Evolutionary conservation across 2,113 vertebrate genomes (phyloP).

Genomic region (Boulengeromyrus knoepffleri): DNA sequence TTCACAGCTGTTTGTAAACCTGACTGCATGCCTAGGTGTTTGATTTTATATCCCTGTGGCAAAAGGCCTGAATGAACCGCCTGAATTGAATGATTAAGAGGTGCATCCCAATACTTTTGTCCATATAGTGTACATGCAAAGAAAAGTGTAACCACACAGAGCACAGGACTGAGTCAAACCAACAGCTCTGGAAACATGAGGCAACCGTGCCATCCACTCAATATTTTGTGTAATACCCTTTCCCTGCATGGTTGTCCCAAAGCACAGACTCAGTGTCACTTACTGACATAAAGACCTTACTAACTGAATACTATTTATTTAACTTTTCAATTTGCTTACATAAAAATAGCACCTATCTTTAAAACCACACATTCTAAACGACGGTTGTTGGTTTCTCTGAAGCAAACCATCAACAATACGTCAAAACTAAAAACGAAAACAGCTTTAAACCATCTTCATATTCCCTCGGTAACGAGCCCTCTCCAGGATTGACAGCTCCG

Average conservation of each 20-base stretch:
- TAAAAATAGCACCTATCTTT: neutral
- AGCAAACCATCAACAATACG: neutral
- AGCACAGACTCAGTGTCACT: neutral
- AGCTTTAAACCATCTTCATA: neutral
- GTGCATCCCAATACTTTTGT: neutral
- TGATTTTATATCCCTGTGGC: neutral
- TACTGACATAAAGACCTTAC: neutral
- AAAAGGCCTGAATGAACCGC: neutral
- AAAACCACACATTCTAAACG: neutral
- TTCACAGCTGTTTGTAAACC: no score
- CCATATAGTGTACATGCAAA: neutral
- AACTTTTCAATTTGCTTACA: neutral
- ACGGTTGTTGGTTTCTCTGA: neutral
- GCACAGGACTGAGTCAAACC: no score
- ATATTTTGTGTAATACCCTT: neutral
- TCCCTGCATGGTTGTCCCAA: neutral
- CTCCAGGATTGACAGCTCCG: constrained; percentile 8
- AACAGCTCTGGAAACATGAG: no score
- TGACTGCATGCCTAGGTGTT: neutral
- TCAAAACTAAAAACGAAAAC: neutral
- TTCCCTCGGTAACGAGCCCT: neutral
- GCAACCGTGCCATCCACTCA: no score
- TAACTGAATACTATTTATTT: neutral
- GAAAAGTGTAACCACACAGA: no score
- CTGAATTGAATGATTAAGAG: neutral